Evolutionary conservation across 2,888 invertebrate species (phyloP), one percentile per base, ranked within the genome.

Genomic region (Erebia aethiops): DNA sequence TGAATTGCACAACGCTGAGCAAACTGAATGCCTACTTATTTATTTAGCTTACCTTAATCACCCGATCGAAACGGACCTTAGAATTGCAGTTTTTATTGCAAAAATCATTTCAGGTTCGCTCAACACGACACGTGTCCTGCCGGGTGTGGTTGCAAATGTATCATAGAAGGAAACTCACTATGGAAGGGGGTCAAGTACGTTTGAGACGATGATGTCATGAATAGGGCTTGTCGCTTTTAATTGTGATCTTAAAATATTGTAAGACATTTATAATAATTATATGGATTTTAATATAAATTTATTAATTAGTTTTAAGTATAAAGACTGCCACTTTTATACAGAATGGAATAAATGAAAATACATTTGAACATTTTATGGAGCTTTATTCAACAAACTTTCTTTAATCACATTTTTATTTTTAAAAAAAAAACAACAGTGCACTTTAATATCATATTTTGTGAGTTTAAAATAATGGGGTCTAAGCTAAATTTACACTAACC

Each of bases 71-170:
- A 13, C 11, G 1, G 46, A 11, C 3, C 46, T 13, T 13, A 46
- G 3, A 13, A 46, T 46, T 46, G 46, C 11, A 46, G 13, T 46
- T 14, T 7, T n/a, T 51, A 54, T 14, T 35, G 2, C 9, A 16
- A 49, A 86, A 67, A 70, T 76, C 74, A 71, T 73, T 77, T 0
- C 76, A 92, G 92, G 92, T 94, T 94, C 74, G 77, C 94, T 51
- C 94, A 94, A 68, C 96, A 97, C 84, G 95, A 95, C 69, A 94
- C 96, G 9, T 99, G 99, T 81, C 97, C 99, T 0, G 96, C 97
- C 1, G 98, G 98, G 43, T 99, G 99, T 90, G 98, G 98, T 41
- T 99, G 99, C 88, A 94, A 94, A 76, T 99, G 99, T 86, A 91
- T 98, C 71, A 94, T 95, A 74, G 97, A 97, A 82, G 96, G 90